Evolutionary conservation across 2,888 invertebrate species (phyloP).

Genomic region (Chaitophorus viminalis): DNA sequence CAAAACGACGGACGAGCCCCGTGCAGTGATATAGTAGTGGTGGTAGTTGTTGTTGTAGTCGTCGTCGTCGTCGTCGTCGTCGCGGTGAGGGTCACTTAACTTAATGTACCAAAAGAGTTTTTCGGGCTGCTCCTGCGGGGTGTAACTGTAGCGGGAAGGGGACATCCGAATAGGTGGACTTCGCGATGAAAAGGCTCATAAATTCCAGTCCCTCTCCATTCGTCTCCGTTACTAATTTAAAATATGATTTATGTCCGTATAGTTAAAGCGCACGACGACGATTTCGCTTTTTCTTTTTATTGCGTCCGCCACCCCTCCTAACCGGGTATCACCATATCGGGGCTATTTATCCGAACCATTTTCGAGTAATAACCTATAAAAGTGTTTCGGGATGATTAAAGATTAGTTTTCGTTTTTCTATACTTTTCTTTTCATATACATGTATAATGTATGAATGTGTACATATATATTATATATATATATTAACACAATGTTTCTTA

Average conservation of each 20-base stretch:
- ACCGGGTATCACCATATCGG: slow-evolving; percentile 52
- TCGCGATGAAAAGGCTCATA: slow-evolving; percentile 60
- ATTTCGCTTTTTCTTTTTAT: slow-evolving; percentile 62
- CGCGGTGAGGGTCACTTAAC: slow-evolving; percentile 61
- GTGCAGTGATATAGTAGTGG: background rate
- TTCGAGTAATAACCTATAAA: slow-evolving; percentile 61
- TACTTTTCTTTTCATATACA: background rate
- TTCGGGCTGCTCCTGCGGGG: slow-evolving; percentile 43
- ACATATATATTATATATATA: background rate
- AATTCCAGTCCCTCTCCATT: slow-evolving; percentile 54
- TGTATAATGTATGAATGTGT: background rate
- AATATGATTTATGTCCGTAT: slow-evolving; percentile 57
- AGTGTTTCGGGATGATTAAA: slow-evolving; percentile 59
- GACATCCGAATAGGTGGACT: slow-evolving; percentile 37
- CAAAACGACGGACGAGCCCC: slow-evolving; percentile 38
- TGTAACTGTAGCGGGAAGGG: background rate
- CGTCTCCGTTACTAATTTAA: slow-evolving; percentile 61
- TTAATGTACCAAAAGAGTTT: slow-evolving; percentile 61
- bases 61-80: slow-evolving; percentile 18
- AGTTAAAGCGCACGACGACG: slow-evolving; percentile 47
- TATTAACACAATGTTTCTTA: slow-evolving; percentile 11
- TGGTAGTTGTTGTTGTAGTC: background rate
- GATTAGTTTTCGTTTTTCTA: slow-evolving; percentile 47
- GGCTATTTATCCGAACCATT: slow-evolving; percentile 56
- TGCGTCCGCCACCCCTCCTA: slow-evolving; percentile 22